Conservation (phyloP, 2,113 vertebrate species). For the Sprattus sprattus region DNA sequence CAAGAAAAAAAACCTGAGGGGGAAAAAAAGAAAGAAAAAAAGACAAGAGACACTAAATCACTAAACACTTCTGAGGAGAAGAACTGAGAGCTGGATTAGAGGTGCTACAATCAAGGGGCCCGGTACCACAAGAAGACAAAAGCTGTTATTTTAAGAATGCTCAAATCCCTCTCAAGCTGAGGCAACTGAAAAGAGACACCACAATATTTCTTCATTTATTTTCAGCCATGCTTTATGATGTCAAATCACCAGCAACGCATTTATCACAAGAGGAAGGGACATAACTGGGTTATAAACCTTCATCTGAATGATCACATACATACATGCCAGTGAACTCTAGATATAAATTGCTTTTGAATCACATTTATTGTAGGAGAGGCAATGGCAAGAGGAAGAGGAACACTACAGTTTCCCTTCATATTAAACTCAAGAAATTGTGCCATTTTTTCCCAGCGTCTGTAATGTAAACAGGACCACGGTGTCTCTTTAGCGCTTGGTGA, state of each 20-base stretch:
- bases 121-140: background rate
- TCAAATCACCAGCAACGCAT: background rate
- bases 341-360: background rate
- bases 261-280: background rate
- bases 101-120: background rate
- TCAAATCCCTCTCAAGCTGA: background rate
- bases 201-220: slow-evolving; percentile 11
- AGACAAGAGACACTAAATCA: background rate
- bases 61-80: background rate
- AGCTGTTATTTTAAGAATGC: slow-evolving; percentile 1
- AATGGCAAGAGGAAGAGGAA: background rate
- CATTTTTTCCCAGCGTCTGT: background rate
- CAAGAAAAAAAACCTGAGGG: background rate
- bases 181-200: background rate
- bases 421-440: background rate
- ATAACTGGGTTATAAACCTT: background rate
- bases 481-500: background rate
- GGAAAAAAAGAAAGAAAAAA: background rate
- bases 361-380: background rate
- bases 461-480: background rate
- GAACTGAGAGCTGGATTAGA: background rate
- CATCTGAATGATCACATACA: background rate
- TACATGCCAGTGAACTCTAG: background rate
- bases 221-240: background rate
- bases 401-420: background rate